Evolutionary conservation across 2,888 invertebrate species (phyloP).

Genomic region (Drosophila fungiperda): DNA sequence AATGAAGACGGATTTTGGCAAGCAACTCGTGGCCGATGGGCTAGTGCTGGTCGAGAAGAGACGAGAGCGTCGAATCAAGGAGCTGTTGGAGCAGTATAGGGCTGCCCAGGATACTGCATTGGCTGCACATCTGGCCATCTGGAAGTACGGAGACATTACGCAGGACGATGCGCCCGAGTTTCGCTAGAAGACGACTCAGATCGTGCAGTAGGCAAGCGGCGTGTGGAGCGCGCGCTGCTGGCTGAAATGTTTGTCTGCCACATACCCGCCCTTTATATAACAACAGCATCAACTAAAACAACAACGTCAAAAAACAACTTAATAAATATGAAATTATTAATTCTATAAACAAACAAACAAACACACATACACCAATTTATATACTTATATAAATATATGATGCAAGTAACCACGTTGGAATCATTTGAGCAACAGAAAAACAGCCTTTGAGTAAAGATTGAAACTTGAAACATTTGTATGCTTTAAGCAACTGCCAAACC

Average conservation of each 20-base stretch:
- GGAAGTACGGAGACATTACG: conserved; percentile 98
- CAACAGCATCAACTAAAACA: conserved; percentile 67
- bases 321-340: conserved; percentile 77
- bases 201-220: conserved; percentile 67
- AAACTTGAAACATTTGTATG: conserved; percentile 56
- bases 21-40: conserved; percentile 94
- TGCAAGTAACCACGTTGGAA: conserved; percentile 59
- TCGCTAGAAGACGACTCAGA: conserved; percentile 78
- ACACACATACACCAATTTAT: conserved; percentile 42
- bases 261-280: conserved; percentile 85
- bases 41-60: conserved; percentile 92
- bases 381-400: conserved; percentile 40
- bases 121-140: conserved; percentile 94
- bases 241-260: conserved; percentile 84
- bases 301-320: conserved; percentile 67
- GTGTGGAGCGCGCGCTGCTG: conserved; percentile 65
- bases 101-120: conserved; percentile 95
- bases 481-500: conserved; percentile 63
- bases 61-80: conserved; percentile 92
- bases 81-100: conserved; percentile 92
- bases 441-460: conserved; percentile 26
- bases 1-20: conserved; percentile 86
- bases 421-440: conserved; percentile 50
- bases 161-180: conserved; percentile 85
- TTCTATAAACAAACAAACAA: conserved; percentile 51